These are phyloP conservation scores for Megalops atlanticus DNA, from an alignment of 2,113 vertebrate species.

Conservation along the genomic window DNA sequence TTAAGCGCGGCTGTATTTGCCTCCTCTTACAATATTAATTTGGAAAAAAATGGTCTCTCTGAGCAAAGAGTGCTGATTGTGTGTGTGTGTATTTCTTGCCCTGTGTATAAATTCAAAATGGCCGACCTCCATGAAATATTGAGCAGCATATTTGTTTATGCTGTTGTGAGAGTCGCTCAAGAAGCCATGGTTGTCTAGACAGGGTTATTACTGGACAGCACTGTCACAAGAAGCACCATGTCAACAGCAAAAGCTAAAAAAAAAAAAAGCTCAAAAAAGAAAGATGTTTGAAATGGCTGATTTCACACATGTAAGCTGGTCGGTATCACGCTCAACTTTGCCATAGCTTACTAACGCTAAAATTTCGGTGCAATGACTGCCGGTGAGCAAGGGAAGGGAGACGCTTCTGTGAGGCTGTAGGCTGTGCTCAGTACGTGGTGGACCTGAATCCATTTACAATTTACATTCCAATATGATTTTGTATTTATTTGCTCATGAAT, in stretches of 20 bases:
- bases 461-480: background rate
- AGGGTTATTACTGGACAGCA: conserved; percentile 2
- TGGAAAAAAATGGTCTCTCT: conserved; percentile 24
- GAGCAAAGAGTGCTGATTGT: conserved; percentile 14
- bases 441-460: background rate
- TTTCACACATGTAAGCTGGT: background rate
- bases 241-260: background rate
- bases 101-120: conserved; percentile 25
- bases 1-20: conserved; percentile 1
- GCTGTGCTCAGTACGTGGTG: background rate
- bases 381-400: background rate
- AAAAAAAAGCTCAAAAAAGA: background rate
- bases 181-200: background rate
- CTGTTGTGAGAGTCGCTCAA: background rate
- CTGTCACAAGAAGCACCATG: background rate
- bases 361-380: background rate
- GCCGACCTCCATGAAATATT: conserved; percentile 23
- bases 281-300: background rate
- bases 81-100: conserved; percentile 14
- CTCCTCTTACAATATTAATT: conserved; percentile 26
- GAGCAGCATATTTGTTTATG: conserved; percentile 21
- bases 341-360: background rate
- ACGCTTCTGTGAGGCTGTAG: background rate
- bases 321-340: background rate
- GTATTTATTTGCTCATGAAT: background rate